Evolutionary conservation across 1,140 invertebrate genomes (phyloP).

Genomic region (Tribolium castaneum): DNA sequence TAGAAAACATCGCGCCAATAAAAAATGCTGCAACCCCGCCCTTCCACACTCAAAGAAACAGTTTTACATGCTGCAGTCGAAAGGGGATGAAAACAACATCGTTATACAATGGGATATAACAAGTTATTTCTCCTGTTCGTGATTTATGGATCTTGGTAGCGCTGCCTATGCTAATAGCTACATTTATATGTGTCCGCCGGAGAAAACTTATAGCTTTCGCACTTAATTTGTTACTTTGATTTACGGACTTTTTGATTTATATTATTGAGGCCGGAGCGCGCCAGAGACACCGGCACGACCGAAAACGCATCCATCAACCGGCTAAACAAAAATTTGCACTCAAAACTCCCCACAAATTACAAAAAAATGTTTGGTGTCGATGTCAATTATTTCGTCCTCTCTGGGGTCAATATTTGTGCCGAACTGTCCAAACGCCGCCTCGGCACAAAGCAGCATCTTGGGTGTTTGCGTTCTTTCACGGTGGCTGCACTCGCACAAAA

Average conservation of each 20-base stretch:
- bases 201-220: constrained; percentile 63
- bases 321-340: too few relatives aligned
- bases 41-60: constrained; percentile 49
- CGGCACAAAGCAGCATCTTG: constrained; percentile 2
- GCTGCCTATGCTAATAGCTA: constrained; percentile 64
- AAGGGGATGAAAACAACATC: constrained; percentile 63
- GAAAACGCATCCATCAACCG: neutral
- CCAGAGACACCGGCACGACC: neutral
- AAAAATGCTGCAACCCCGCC: constrained; percentile 27
- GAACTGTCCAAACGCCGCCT: neutral
- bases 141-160: constrained; percentile 62
- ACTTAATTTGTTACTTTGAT: constrained; percentile 65
- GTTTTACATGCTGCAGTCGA: constrained; percentile 58
- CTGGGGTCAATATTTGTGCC: neutral
- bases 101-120: constrained; percentile 64
- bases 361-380: too few relatives aligned
- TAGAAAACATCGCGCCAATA: constrained; percentile 40
- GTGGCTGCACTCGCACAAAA: constrained; percentile 39
- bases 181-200: constrained; percentile 63
- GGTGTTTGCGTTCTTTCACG: constrained; percentile 39
- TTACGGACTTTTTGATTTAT: constrained; percentile 59
- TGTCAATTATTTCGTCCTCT: neutral
- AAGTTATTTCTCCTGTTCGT: constrained; percentile 64
- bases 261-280: neutral
- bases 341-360: too few relatives aligned